These are phyloP conservation scores for Brachionus paranguensis DNA, from an alignment of 1,140 invertebrate genomes.

Conservation along the genomic window DNA sequence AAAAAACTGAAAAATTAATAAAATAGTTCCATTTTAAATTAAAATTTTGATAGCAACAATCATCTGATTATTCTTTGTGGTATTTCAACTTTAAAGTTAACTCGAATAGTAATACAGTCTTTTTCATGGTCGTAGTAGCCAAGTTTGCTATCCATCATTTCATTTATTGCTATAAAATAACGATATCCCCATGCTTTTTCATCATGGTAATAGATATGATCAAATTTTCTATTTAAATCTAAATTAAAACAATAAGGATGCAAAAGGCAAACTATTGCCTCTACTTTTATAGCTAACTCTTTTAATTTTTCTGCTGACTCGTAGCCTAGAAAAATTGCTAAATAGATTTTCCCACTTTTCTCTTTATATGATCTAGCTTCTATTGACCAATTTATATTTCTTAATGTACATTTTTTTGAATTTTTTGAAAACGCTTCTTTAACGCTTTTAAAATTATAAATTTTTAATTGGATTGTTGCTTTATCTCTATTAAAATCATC, in stretches of 20 bases:
- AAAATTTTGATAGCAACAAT: not conserved
- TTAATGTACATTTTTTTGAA: not conserved
- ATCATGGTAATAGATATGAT: not conserved
- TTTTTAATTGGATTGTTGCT: not conserved
- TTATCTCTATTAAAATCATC: not conserved
- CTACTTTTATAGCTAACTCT: not conserved
- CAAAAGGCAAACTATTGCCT: not conserved
- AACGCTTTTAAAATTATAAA: not conserved
- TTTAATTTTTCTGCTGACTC: not conserved
- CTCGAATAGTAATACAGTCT: not conserved
- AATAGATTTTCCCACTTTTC: not conserved
- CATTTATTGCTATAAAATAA: not conserved
- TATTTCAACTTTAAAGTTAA: not conserved
- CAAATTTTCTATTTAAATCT: not conserved
- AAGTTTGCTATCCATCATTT: not conserved
- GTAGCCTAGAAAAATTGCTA: not conserved
- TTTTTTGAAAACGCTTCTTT: not conserved
- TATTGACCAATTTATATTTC: not conserved
- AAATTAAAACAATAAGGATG: not conserved
- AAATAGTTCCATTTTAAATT: not conserved
- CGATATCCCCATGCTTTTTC: not conserved
- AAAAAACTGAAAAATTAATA: not conserved
- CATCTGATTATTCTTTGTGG: not conserved
- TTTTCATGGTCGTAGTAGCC: not conserved
- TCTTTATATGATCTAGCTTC: not conserved